Evolutionary conservation across 2,888 invertebrate species (phyloP), one percentile per base, ranked within the genome.

Genomic region (Agonopterix subpropinquella): DNA sequence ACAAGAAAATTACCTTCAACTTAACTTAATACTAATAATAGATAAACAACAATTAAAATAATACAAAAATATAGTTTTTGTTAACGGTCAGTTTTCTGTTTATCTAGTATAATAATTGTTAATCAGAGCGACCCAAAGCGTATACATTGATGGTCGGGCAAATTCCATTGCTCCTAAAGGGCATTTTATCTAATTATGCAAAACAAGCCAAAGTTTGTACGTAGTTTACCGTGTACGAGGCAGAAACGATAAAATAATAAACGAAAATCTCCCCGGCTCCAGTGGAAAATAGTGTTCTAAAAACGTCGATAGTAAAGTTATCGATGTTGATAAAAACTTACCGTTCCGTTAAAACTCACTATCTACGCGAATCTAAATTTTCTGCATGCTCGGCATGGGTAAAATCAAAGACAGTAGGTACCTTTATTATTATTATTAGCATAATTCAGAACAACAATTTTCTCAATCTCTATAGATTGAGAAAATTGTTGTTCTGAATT

Each of bases 141-240:
- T 49, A n/a, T n/a, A 41, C 49, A 49, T 49, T 49, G 42, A 45
- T 13, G 41, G 44, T 7, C 41, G 45, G 52, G 47, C 43, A 44
- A 59, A 68, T 70, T 70, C 71, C 63, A 68, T 59, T 61, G 64
- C 59, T 60, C 58, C 28, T 67, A 66, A 67, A 62, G 69, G 71
- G 55, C 66, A 67, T 62, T 73, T 78, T 75, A 79, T 74, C 72
- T 73, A 77, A 82, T 80, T 81, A 82, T 80, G 75, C 71, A 78
- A 80, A 81, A 74, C 64, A 73, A 66, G 66, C 59, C 56, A 48
- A 63, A 76, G 73, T 79, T 80, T 69, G 69, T 67, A 64, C 67
- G 63, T 71, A 78, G 72, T 77, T 77, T 66, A 64, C 63, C 58
- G 61, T 66, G 61, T 61, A 60, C 56, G 54, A 48, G 51, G 52